These are phyloP conservation scores for Nomia melanderi DNA, from an alignment of 1,140 invertebrate species.

Conservation along the genomic window DNA sequence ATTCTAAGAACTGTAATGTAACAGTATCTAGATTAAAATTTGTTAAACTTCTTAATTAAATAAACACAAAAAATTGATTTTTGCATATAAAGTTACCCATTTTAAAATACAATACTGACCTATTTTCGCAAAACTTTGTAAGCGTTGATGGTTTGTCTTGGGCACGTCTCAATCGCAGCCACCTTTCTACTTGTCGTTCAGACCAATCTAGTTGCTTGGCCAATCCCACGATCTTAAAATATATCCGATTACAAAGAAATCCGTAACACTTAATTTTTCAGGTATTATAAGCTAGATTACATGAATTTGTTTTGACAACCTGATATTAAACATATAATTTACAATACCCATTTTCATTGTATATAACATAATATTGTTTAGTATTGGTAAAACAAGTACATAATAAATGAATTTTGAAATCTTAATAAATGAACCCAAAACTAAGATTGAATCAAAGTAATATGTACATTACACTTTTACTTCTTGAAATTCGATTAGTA, in stretches of 20 bases:
- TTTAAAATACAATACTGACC: conserved; percentile 71
- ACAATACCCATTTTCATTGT: not conserved
- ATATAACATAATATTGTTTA: not conserved
- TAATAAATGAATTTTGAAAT: not conserved
- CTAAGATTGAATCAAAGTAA: not conserved
- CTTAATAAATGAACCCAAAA: not conserved
- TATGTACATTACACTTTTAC: not conserved
- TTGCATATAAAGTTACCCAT: no score
- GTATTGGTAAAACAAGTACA: not conserved
- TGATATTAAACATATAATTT: conserved; percentile 23
- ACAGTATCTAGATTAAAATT: no score
- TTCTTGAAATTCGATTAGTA: not conserved
- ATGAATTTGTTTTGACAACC: conserved; percentile 27
- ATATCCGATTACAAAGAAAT: conserved; percentile 37
- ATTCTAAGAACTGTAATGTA: no score
- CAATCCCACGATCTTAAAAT: conserved; percentile 85
- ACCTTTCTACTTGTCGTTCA: conserved; percentile 94
- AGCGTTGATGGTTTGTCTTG: conserved; percentile 94
- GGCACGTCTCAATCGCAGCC: conserved; percentile 90
- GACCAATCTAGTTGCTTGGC: conserved; percentile 93
- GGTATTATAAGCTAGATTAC: conserved; percentile 16
- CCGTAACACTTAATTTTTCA: conserved; percentile 27
- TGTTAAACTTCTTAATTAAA: no score
- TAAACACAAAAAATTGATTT: no score
- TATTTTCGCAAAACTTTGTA: conserved; percentile 95